Base-by-base conservation (phyloP, 1,140 invertebrate genomes). In the Harpegnathos saltator region DNA sequence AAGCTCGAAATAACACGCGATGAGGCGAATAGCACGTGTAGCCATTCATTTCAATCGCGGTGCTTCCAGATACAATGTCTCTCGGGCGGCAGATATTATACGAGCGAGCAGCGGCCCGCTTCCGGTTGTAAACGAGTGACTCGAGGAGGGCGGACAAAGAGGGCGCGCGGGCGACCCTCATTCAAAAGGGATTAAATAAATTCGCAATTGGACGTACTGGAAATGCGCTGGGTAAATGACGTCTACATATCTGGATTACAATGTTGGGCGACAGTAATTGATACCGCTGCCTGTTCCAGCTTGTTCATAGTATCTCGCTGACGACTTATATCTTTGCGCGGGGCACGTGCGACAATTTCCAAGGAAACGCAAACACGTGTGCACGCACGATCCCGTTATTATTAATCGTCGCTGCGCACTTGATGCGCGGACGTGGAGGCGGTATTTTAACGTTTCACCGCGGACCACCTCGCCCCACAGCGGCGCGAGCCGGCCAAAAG, bases 41-140 rank as follows among this genome's bases (percentile, higher is more conserved):
- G 44, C 56, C 83, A 75, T 88, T 87, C 83, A 82, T 89, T 89
- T 88, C 78, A 68, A 89, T 88, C 87, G 74, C 75, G 71, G 44
- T 59, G 74, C 62, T 78, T 68, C 73, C 62, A 78, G 86, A 88
- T 84, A 88, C 86, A 88, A 88, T 87, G 86, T 88, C 75, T 78
- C 74, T 61, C 44, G 69, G 59, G 69, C 63, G 75, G 69, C 84
- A 54, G 86, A 80, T 87, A 88, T 84, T 88, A 81, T 68, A 87
- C 63, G 85, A 78, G 69, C 82, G 87, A 81, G 68, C 69, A 75
- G 81, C 83, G 75, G 71, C 66, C 84, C 50, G 85, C 87, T 88
- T 88, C 87, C 87, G 87, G 85, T 85, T 88, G 86, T 87, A 87
- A 88, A 87, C 82, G 87, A 88, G 75, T 84, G 65, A 59, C 77